A percentile compares a stretch with the other conserved stretches of the same genome.
Evolutionary conservation across 2,113 vertebrate genomes (phyloP).

Genomic region (Tetrao urogallus): DNA sequence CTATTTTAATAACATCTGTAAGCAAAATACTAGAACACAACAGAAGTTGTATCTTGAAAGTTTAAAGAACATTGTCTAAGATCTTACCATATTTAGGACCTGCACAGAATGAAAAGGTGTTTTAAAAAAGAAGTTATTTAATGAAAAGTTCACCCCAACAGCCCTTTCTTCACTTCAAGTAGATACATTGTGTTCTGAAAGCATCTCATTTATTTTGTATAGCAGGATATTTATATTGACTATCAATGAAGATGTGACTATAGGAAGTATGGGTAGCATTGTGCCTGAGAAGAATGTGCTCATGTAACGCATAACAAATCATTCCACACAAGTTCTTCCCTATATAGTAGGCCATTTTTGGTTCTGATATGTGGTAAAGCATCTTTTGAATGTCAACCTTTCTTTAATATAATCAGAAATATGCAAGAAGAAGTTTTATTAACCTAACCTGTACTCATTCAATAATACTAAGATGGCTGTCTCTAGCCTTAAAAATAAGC

Average conservation of each 20-base stretch:
- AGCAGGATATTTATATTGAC: not conserved
- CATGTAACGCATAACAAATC: rapidly evolving
- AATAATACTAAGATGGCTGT: not conserved
- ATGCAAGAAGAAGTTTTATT: not conserved
- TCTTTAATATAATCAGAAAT: not conserved
- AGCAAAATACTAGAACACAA: not conserved
- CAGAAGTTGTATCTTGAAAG: not conserved
- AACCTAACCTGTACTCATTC: not conserved
- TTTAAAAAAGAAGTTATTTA: not conserved
- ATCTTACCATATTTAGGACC: not conserved
- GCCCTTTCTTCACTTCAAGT: not conserved
- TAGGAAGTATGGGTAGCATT: rapidly evolving
- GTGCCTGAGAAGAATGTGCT: not conserved
- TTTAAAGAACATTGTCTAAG: rapidly evolving
- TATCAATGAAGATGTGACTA: not conserved
- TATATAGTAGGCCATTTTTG: not conserved
- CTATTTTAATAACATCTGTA: not conserved
- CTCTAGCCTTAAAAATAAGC: not conserved
- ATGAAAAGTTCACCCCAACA: not conserved
- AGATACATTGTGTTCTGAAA: not conserved
- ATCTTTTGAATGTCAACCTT: not conserved
- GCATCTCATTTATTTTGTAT: not conserved
- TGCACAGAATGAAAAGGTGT: rapidly evolving
- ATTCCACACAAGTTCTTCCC: not conserved
- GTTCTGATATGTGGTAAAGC: not conserved